These are phyloP conservation scores for Rhabdomys dilectus DNA, from an alignment of 2,113 vertebrate genomes.

Conservation along the genomic window DNA sequence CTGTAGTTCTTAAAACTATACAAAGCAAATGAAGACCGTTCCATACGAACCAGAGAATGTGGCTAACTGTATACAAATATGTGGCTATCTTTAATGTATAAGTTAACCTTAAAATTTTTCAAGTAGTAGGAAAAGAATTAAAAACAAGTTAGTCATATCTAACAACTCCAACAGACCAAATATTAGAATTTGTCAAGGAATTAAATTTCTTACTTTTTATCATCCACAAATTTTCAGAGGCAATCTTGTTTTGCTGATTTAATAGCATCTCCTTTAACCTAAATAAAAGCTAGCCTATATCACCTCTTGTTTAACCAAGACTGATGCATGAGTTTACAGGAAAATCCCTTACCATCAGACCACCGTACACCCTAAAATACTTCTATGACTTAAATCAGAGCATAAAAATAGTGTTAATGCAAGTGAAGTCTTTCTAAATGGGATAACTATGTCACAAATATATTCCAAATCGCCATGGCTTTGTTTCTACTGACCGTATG, in stretches of 20 bases:
- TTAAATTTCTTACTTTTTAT: slow-evolving; percentile 50
- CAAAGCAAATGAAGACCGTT: not conserved
- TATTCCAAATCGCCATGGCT: not conserved
- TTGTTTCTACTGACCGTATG: not conserved
- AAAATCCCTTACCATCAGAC: slow-evolving; percentile 3
- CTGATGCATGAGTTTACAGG: not conserved
- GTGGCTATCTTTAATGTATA: not conserved
- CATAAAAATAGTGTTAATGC: slow-evolving; percentile 5
- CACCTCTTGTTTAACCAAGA: slow-evolving; percentile 25
- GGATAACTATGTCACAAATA: not conserved
- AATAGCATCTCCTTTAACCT: not conserved
- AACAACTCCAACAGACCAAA: slow-evolving; percentile 19
- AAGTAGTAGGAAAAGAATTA: slow-evolving; percentile 39
- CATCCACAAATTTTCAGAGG: slow-evolving; percentile 47
- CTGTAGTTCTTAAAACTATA: not conserved
- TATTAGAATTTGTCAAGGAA: slow-evolving; percentile 38
- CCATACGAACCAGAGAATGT: not conserved
- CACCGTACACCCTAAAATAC: slow-evolving; percentile 19
- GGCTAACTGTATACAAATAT: not conserved
- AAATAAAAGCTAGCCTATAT: slow-evolving; percentile 44
- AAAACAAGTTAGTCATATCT: slow-evolving; percentile 31
- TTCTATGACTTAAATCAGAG: slow-evolving; percentile 39
- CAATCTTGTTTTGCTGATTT: slow-evolving; percentile 3
- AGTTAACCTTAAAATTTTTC: not conserved
- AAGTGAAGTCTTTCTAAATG: not conserved